Conservation (phyloP, 2,113 vertebrate species). For the Brachionichthys hirsutus region DNA sequence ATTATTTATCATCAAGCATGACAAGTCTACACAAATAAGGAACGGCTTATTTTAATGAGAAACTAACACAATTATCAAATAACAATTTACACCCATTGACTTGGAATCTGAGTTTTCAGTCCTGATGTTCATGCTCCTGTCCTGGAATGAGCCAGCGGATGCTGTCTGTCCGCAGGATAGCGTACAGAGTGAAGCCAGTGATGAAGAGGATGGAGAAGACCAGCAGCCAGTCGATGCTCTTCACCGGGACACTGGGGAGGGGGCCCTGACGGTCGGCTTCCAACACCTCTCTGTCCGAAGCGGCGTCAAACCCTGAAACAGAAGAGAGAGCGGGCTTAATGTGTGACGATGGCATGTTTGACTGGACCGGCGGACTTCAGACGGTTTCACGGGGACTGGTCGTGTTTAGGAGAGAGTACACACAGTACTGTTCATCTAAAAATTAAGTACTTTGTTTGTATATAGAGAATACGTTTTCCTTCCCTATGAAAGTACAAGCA, state of each 20-base stretch:
- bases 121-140: constrained; percentile 94
- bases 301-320: constrained; percentile 86
- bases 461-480: no score
- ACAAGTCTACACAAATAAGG: constrained; percentile 24
- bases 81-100: constrained; percentile 15
- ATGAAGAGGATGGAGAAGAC: constrained; percentile 94
- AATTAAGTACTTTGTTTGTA: no score
- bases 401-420: no score
- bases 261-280: constrained; percentile 85
- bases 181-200: constrained; percentile 85
- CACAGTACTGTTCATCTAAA: no score
- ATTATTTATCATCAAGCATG: constrained; percentile 30
- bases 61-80: background rate
- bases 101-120: constrained; percentile 70
- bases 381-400: no score
- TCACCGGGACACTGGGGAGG: constrained; percentile 82
- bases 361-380: no score
- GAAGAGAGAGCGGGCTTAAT: background rate
- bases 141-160: constrained; percentile 94
- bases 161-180: constrained; percentile 89
- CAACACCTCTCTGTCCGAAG: constrained; percentile 77
- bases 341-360: background rate
- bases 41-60: background rate
- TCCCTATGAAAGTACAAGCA: no score
- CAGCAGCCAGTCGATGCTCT: constrained; percentile 93